Percentiles rank a stretch among this genome's conserved stretches.
Conservation (phyloP, 2,888 invertebrate genomes). For the Drosophila subsilvestris region DNA sequence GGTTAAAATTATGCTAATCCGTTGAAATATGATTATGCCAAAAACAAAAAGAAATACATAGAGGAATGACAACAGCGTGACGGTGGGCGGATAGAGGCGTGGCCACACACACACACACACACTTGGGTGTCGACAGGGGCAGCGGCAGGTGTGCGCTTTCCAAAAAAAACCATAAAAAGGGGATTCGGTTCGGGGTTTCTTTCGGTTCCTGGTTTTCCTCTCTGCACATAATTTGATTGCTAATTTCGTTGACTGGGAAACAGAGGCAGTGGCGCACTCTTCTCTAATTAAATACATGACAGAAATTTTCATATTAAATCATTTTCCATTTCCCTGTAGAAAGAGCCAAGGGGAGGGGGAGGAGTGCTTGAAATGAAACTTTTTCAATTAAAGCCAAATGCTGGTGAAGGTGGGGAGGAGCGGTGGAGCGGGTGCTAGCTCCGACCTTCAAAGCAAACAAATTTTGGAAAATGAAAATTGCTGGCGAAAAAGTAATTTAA, state of each 20-base stretch:
- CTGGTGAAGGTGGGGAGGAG: neutral
- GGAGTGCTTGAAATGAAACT: slow-evolving; percentile 43
- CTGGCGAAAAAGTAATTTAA: slow-evolving; percentile 74
- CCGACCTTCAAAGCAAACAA: slow-evolving; percentile 72
- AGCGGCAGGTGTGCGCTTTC: slow-evolving; percentile 49
- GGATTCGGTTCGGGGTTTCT: slow-evolving; percentile 14
- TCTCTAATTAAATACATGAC: slow-evolving; percentile 66
- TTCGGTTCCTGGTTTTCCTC: slow-evolving; percentile 12
- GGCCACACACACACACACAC: slow-evolving; percentile 1
- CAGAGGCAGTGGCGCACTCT: slow-evolving; percentile 33
- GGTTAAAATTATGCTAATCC: slow-evolving; percentile 80
- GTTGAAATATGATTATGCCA: slow-evolving; percentile 80
- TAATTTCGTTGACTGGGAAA: slow-evolving; percentile 55
- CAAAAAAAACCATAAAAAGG: slow-evolving; percentile 13
- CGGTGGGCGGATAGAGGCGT: slow-evolving; percentile 36
- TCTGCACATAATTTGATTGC: slow-evolving; percentile 75
- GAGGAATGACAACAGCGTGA: slow-evolving; percentile 69
- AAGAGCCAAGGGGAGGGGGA: neutral
- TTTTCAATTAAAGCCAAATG: slow-evolving; percentile 68
- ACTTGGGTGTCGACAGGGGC: slow-evolving; percentile 40
- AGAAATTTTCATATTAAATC: slow-evolving; percentile 51
- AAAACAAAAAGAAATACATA: neutral
- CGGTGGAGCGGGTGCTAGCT: slow-evolving; percentile 2
- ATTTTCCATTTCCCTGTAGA: slow-evolving; percentile 34
- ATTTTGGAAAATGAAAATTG: slow-evolving; percentile 66